Base-by-base conservation (phyloP, 2,797 vertebrate species). In the Lerista edwardsae region DNA sequence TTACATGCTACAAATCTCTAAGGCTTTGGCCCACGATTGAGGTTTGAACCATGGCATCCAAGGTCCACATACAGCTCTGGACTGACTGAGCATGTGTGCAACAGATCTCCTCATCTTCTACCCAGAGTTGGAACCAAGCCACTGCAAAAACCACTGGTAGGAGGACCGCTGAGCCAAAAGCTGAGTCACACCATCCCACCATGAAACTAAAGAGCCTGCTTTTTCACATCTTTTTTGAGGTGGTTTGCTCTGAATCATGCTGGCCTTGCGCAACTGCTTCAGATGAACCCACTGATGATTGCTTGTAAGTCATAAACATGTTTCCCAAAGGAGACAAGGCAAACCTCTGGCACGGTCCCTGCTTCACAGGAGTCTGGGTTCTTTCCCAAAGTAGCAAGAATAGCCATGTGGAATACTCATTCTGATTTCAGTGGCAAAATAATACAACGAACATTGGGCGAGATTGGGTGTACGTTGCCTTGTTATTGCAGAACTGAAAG, bases 81-180 rank as follows among this genome's bases (percentile, higher is more conserved):
- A 34, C 57, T 61, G 73, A 6, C n/a, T 75, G 25, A 62, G 31
- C 19, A 64, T 62, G 57, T 55, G 21, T 68, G 51, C 19, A 29
- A 71, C 29, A 31, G 36, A 78, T 78, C 27, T 73, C 5, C 23
- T 73, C 64, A 84, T 90, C 81, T 84, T 90, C 69, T 90, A 21
- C 90, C 86, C 36, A 75, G 85, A 90, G 44, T 80, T 94, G 89
- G 87, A 94, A 91, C 55, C 75, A 76, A 74, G 69, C 76, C 69
- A 25, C 82, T 90, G 55, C 91, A 88, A 92, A 92, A 94, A 92
- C 68, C 83, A 87, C 79, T 80, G 59, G 78, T 90, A 74, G 84
- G 82, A 83, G 57, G 87, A 83, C 25, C 79, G 65, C 89, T 87
- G 85, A 93, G 85, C 92, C 59, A 64, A 72, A 72, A 83, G 83